Evolutionary conservation across 2,113 vertebrate genomes (phyloP), one percentile per base, ranked within the genome.

Genomic region (Seriola quinqueradiata): DNA sequence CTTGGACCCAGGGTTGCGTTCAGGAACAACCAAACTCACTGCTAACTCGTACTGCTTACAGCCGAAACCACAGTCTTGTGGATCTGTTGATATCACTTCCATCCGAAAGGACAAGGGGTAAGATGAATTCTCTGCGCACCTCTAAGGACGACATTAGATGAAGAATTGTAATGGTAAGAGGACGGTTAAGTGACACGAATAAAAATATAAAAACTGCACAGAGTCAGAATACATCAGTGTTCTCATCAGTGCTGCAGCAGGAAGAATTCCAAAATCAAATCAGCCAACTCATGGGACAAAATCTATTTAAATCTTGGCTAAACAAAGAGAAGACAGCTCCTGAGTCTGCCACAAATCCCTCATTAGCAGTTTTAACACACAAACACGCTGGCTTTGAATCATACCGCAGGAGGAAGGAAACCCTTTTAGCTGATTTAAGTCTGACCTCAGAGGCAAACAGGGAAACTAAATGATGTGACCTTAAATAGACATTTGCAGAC

Each of bases 291-390:
- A 58, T 13, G 25, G 74, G 68, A 69, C 61, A 71, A 61, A 70
- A 68, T 66, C 75, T 71, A 75, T 82, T 86, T 86, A 54, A 75
- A 65, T 69, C 75, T 70, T 79, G 55, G 63, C 55, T 74, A 82
- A 82, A 82, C 71, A 76, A 80, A 78, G 61, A 73, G 61, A 73
- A 69, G 40, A n/a, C 79, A 71, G 75, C 76, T 70, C 23, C 17
- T 46, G 48, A 72, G 64, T 44, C 57, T 79, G 67, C 71, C 46
- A 57, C 58, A 55, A 60, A 78, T 66, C 63, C 63, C 82, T 79
- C 75, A 75, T 84, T 82, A 81, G 46, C 61, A 75, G 40, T 50
- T 74, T 67, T 7, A 75, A 34, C 74, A 66, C 38, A 80, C 38
- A 75, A 69, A 55, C 57, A 40, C 48, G 17, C 21, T 70, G 57